Evolutionary conservation across 2,888 invertebrate species (phyloP), one percentile per base, ranked within the genome.

Genomic region (Rhabditophanes sp.): DNA sequence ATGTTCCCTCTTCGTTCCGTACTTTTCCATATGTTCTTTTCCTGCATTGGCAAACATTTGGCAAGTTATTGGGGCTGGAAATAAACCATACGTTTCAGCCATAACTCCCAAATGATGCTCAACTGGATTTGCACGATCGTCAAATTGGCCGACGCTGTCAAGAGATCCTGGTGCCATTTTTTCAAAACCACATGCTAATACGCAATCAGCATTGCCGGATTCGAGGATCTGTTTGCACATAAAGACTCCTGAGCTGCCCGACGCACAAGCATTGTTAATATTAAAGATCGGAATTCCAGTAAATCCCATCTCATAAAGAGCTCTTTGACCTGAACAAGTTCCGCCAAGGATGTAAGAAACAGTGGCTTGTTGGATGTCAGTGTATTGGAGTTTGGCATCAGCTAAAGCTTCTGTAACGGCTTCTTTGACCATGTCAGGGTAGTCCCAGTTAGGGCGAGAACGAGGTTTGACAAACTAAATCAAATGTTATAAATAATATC

Each of bases 41-140:
- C 80, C 93, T 33, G 93, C 93, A 68, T 85, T 87, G 19, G 87
- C 93, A 69, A 96, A 96, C 70, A 88, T 75, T 67, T 93, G 93
- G 1, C 88, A 80, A 1, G 87, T 78, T 52, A 90, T 74, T 0
- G 96, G 93, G 0, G 81, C 76, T 9, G 75, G 74, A 22, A 78
- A 76, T 1, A 93, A 70, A 3, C 83, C 88, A 22, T 75, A 75
- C 15, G 80, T 63, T 14, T 88, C 80, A 0, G 77, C 73, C 82
- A 96, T 82, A 45, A 79, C 72, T 42, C 78, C 74, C 1, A 87
- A 75, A 12, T 63, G 61, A 28, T 56, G 48, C 22, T 63, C 63
- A 5, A 50, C 50, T 3, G 88, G 84, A 69, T 82, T 80, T 0
- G 82, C 79, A 35, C 85, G 75, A 66, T 88, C 85, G 30, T 72